Evolutionary conservation across 2,113 vertebrate genomes (phyloP), one percentile per base, ranked within the genome.

Genomic region (Bolborhynchus lineola): DNA sequence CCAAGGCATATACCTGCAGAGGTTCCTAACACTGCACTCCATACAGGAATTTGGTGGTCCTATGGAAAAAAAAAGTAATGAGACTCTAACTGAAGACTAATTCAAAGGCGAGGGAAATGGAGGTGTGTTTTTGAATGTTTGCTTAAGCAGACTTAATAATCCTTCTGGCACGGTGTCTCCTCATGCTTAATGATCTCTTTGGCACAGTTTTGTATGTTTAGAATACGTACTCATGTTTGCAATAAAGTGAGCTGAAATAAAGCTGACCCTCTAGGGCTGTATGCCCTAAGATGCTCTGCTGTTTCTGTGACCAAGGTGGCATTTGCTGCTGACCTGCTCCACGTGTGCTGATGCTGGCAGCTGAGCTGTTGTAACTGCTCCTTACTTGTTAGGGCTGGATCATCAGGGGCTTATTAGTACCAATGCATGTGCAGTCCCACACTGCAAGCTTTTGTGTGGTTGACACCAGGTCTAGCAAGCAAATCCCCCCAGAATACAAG

Each of bases 401-500:
- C 42, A 2, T 23, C 4, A 3, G 52, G 29, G 41, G 17, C 80
- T 86, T 83, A 6, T 52, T 47, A 8, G 41, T 37, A 17, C 39
- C 4, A 2, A 0, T 25, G 37, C 17, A 14, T 0, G 10, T 2
- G 4, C 28, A 11, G 86, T 33, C 31, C 53, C 9, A 2, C 2
- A 37, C 79, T 52, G 52, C 41, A 24, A 17, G 42, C 5, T 0
- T 83, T 35, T 31, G 69, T 39, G 2, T 13, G 41, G 64, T 5
- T 71, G 42, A 12, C 4, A 10, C 23, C 5, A 3, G 59, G 26
- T 29, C 76, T 42, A 41, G 78, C 12, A 23, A 64, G 67, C 29
- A 85, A 42, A 90, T 42, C 39, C 4, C 2, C 16, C 29, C 2
- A 2, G 44, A 67, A 41, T 13, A 24, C 1, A 9, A n/a, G 50